Conservation (phyloP, 2,888 invertebrate genomes). For the Disparrhopalites patrizii region DNA sequence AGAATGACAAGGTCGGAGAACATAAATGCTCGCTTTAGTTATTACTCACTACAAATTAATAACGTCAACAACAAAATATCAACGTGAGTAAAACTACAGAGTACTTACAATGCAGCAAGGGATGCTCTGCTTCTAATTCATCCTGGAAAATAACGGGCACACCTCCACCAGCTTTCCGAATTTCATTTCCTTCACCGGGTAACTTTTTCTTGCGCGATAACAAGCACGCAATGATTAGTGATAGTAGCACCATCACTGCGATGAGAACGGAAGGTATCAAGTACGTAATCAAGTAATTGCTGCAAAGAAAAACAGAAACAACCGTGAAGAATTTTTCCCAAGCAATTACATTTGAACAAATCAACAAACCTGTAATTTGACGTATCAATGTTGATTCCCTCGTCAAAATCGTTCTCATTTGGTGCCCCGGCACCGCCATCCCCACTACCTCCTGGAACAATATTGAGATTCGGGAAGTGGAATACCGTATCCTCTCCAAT, state of each 20-base stretch:
- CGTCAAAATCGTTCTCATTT: slow-evolving; percentile 10
- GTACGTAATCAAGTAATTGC: slow-evolving; percentile 64
- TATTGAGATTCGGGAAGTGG: slow-evolving; percentile 20
- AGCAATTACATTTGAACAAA: background rate
- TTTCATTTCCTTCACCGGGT: slow-evolving; percentile 24
- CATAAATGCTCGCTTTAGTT: no score
- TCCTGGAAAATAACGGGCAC: slow-evolving; percentile 97
- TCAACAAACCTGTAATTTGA: background rate
- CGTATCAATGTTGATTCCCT: background rate
- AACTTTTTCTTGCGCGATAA: slow-evolving; percentile 68
- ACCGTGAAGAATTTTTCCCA: background rate
- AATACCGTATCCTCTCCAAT: slow-evolving; percentile 37
- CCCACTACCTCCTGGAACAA: slow-evolving; percentile 36
- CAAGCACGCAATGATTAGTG: slow-evolving; percentile 81
- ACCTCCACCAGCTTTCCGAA: slow-evolving; percentile 50
- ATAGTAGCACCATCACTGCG: slow-evolving; percentile 78
- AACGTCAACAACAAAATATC: no score
- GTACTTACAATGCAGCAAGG: slow-evolving; percentile 1
- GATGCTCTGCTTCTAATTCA: slow-evolving; percentile 86
- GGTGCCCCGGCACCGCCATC: slow-evolving; percentile 42
- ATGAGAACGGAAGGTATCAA: slow-evolving; percentile 86
- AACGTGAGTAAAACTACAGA: no score
- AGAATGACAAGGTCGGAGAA: no score
- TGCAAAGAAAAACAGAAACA: slow-evolving; percentile 54
- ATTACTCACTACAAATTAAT: no score